Conservation (phyloP, 2,113 vertebrate genomes). For the Dicrurus megarhynchus region DNA sequence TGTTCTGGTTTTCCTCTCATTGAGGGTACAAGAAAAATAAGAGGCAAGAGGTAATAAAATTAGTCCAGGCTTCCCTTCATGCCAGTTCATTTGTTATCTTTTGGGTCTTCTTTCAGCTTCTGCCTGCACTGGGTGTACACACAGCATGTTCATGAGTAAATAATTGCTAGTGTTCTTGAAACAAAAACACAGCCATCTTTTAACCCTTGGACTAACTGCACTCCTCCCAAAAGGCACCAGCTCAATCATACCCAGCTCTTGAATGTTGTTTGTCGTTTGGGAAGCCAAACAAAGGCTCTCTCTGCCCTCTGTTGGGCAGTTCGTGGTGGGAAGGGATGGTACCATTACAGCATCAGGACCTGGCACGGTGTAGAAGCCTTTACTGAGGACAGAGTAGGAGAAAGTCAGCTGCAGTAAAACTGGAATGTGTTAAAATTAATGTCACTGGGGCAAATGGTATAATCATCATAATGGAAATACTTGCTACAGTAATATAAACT, state of each 20-base stretch:
- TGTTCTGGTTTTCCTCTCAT: neutral
- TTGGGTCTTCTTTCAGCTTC: neutral
- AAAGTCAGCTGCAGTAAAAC: neutral
- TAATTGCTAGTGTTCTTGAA: neutral
- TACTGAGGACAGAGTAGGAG: neutral
- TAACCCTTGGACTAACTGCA: neutral
- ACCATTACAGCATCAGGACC: neutral
- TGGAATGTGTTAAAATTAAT: neutral
- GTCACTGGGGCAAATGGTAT: neutral
- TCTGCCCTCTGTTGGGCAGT: slow-evolving; percentile 28
- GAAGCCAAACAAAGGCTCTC: neutral
- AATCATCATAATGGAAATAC: neutral
- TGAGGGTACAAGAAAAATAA: neutral
- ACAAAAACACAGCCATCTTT: neutral
- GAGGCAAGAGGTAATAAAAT: neutral
- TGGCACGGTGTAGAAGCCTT: neutral
- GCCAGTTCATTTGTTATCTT: neutral
- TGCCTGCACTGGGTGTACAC: neutral
- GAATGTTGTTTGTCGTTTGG: neutral
- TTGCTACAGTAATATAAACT: neutral
- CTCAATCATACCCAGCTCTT: neutral
- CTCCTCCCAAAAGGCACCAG: neutral
- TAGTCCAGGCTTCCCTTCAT: neutral
- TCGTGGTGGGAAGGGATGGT: neutral
- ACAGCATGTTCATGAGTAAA: neutral